Base-by-base conservation (phyloP, 2,888 invertebrate species). In the Lasioglossum marginatum region DNA sequence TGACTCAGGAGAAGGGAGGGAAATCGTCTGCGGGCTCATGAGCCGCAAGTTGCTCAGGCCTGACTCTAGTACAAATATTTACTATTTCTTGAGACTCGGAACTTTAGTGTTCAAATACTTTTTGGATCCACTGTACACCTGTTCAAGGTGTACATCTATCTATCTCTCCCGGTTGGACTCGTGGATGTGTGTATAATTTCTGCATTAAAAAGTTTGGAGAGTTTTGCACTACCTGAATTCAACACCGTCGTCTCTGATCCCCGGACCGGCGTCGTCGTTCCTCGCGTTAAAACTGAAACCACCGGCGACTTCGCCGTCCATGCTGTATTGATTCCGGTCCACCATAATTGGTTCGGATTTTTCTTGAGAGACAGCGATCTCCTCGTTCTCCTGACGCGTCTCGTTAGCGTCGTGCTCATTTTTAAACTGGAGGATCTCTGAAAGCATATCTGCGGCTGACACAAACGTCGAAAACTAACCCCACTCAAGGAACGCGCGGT, bases 371-470 rank as follows among this genome's bases (percentile, higher is more conserved):
- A 88, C 87, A 57, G 85, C 82, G 52, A 89, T 75, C 84, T 90
- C 88, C 48, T 88, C 88, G 43, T 92, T 89, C 81, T 87, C 91
- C 34, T 79, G 88, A 14, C 85, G 77, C 23, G 85, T 40, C 37
- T 83, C 89, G 71, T 87, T 89, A 77, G 83, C 83, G 48, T 90
- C 90, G 77, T 92, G 90, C 79, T 92, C 91, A 77, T 91, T 93
- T 84, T 93, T 94, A 89, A 94, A 94, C 81, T 94, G 93, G 43
- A 94, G 89, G 73, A 94, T 92, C 90, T 94, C 94, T 94, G 90
- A 81, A 91, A 92, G 71, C 72, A 79, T 66, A 78, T 63, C 73
- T 60, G 60, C 76, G 40, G 19, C 23, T 10, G 27, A 48, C 34
- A 23, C 12, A 43, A 19, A 66, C 34, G 34, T 66, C 60, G 60